Evolutionary conservation across 2,888 invertebrate genomes (phyloP).

Genomic region (Drosophila ochracea): DNA sequence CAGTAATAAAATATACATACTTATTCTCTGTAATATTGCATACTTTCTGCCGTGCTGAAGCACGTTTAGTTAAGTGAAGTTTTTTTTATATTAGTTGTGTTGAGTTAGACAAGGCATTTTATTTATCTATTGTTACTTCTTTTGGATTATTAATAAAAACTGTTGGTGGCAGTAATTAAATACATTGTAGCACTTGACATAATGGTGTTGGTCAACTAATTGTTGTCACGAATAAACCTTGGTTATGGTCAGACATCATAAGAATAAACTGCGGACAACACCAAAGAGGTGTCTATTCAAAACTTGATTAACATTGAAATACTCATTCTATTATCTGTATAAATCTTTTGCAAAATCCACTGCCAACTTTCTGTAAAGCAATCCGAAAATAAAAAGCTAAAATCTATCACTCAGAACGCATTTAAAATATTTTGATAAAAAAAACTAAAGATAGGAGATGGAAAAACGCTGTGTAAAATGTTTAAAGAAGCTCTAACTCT

Average conservation of each 20-base stretch:
- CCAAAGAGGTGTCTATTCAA: constrained; percentile 32
- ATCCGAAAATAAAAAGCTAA: constrained; percentile 27
- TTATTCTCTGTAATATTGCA: too few relatives aligned
- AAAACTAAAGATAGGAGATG: constrained; percentile 45
- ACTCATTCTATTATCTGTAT: constrained; percentile 78
- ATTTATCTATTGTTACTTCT: constrained; percentile 56
- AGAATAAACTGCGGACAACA: constrained; percentile 16
- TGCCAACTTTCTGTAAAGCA: constrained; percentile 54
- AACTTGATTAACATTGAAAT: constrained; percentile 76
- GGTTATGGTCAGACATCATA: constrained; percentile 55
- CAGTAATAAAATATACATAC: background rate
- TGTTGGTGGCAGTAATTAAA: constrained; percentile 14
- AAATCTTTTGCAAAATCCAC: constrained; percentile 67
- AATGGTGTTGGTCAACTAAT: background rate
- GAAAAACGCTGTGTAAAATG: constrained; percentile 55
- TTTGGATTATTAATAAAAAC: constrained; percentile 27
- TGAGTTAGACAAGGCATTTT: constrained; percentile 61
- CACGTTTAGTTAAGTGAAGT: constrained; percentile 45
- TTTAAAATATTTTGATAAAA: constrained; percentile 79
- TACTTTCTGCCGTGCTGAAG: constrained; percentile 44
- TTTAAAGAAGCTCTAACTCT: constrained; percentile 70
- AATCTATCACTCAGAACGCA: constrained; percentile 76
- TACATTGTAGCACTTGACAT: constrained; percentile 17
- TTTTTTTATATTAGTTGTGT: constrained; percentile 39
- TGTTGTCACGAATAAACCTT: constrained; percentile 60